Conservation (phyloP, 2,888 invertebrate species). For the Caenorhabditis zanzibari region DNA sequence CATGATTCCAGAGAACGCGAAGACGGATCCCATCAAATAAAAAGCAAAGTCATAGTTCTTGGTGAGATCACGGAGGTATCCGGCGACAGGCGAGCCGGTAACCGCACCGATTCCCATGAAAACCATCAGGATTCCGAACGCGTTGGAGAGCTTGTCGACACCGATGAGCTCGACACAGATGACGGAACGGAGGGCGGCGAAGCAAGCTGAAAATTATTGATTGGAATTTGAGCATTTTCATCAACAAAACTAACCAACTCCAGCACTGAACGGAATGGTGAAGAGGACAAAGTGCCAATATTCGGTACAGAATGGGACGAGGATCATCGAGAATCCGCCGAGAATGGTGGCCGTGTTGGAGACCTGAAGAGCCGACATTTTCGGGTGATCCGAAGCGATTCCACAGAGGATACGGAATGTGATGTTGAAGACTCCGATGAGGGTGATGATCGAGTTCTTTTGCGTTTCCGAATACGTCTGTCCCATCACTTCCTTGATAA, state of each 20-base stretch:
- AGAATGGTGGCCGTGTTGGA: constrained; percentile 93
- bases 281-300: constrained; percentile 86
- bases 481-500: constrained; percentile 86
- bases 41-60: constrained; percentile 89
- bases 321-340: constrained; percentile 92
- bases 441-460: constrained; percentile 81
- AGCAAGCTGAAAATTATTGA: constrained; percentile 90
- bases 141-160: constrained; percentile 85
- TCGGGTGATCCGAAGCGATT: constrained; percentile 87
- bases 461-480: constrained; percentile 32
- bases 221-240: neutral
- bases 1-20: constrained; percentile 91
- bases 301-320: constrained; percentile 84
- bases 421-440: constrained; percentile 94
- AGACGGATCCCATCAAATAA: constrained; percentile 91
- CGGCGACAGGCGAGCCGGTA: constrained; percentile 84
- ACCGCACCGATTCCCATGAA: constrained; percentile 85
- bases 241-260: constrained; percentile 30
- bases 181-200: constrained; percentile 91
- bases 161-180: constrained; percentile 86
- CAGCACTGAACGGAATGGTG: constrained; percentile 41
- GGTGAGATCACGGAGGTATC: constrained; percentile 22
- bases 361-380: constrained; percentile 89
- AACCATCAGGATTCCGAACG: constrained; percentile 85
- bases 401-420: constrained; percentile 91